These are phyloP conservation scores for Helicolenus hilgendorfi DNA, from an alignment of 2,797 vertebrate species.

Conservation along the genomic window DNA sequence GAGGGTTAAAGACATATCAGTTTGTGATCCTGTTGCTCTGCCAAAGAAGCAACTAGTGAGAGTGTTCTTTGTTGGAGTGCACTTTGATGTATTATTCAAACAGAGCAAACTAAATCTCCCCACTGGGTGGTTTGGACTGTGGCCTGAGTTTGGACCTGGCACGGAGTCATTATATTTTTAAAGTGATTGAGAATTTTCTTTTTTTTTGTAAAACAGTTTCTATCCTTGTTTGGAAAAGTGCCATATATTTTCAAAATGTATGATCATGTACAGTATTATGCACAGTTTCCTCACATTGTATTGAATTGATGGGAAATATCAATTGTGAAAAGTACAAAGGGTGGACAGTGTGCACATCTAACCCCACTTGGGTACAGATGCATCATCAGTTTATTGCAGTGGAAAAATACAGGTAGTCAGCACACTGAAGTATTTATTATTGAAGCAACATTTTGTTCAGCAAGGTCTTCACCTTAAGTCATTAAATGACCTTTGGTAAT, in stretches of 20 bases:
- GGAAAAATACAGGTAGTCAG: not conserved
- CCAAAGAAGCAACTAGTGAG: slow-evolving; percentile 11
- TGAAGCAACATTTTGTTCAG: not conserved
- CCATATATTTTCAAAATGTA: not conserved
- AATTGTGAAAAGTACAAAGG: not conserved
- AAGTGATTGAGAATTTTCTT: not conserved
- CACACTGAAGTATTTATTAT: not conserved
- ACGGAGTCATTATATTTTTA: not conserved
- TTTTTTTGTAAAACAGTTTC: not conserved
- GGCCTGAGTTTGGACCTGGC: not conserved
- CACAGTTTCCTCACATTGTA: not conserved
- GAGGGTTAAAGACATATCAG: not conserved
- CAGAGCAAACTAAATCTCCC: slow-evolving; percentile 13
- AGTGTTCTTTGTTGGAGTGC: not conserved
- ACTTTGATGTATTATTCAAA: slow-evolving; percentile 42
- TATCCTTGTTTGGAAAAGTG: not conserved
- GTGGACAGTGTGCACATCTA: not conserved
- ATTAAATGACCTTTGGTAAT: not conserved
- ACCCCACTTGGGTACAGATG: not conserved
- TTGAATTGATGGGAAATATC: not conserved
- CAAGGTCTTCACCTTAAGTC: not conserved
- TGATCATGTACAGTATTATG: not conserved
- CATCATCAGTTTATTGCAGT: not conserved
- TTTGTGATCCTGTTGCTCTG: not conserved
- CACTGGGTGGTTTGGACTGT: not conserved